Percentiles rank a stretch among this genome's conserved stretches.
These are phyloP conservation scores for Oophaga sylvatica DNA, from an alignment of 2,797 vertebrate species.

Conservation along the genomic window DNA sequence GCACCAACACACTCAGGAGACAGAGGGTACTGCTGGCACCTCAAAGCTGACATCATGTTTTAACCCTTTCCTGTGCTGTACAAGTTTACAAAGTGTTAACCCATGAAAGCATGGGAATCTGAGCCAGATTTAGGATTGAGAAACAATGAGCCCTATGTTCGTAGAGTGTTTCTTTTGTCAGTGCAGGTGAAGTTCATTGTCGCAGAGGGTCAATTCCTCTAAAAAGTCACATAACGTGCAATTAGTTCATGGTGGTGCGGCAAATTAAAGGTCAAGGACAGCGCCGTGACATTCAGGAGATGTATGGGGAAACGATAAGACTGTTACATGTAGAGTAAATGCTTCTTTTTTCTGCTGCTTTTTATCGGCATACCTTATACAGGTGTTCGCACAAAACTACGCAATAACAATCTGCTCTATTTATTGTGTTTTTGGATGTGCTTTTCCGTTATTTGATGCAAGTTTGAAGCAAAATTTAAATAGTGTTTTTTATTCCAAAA, in stretches of 20 bases:
- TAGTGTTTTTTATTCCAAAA: too few relatives aligned
- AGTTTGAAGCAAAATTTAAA: too few relatives aligned
- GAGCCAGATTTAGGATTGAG: not conserved
- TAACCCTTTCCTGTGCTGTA: not conserved
- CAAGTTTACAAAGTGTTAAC: conserved; percentile 25
- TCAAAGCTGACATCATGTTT: not conserved
- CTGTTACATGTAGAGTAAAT: not conserved
- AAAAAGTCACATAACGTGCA: not conserved
- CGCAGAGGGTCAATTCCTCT: conserved; percentile 11
- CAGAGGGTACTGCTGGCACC: conserved; percentile 28
- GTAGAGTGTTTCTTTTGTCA: conserved; percentile 41
- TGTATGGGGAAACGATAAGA: not conserved
- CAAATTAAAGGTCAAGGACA: not conserved
- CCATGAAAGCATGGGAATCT: not conserved
- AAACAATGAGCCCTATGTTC: conserved; percentile 46
- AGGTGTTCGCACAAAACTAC: too few relatives aligned
- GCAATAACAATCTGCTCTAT: too few relatives aligned
- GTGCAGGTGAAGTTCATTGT: conserved; percentile 44
- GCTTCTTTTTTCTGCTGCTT: too few relatives aligned
- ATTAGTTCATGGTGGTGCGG: not conserved
- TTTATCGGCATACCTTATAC: too few relatives aligned
- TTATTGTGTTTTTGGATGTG: too few relatives aligned
- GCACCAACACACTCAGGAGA: conserved; percentile 28
- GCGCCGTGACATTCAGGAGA: not conserved
- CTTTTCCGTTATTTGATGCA: too few relatives aligned